Conservation (phyloP, 1,140 invertebrate species). For the Coboldia fuscipes region DNA sequence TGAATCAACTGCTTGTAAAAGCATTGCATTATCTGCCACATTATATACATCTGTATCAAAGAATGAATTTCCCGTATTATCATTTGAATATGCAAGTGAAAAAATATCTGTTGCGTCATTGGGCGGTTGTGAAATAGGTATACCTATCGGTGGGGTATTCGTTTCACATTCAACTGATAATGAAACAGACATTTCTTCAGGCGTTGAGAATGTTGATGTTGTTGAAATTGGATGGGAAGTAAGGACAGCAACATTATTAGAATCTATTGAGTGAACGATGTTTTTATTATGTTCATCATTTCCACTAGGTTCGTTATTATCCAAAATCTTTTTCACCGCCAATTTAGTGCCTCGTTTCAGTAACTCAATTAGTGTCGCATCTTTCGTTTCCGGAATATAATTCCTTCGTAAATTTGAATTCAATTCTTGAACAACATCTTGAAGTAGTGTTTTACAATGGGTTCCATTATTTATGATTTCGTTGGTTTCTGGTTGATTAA, state of each 20-base stretch:
- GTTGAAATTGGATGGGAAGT: constrained; percentile 4
- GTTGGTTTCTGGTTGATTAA: too few relatives aligned
- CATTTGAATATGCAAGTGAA: constrained; percentile 17
- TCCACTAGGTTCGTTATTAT: constrained; percentile 5
- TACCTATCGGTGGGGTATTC: constrained; percentile 11
- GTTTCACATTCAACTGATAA: constrained; percentile 8
- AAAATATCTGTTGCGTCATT: constrained; percentile 12
- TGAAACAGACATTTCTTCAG: constrained; percentile 6
- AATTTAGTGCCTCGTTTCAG: constrained; percentile 47
- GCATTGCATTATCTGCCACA: constrained; percentile 40
- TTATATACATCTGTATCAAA: constrained; percentile 44
- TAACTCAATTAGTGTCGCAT: constrained; percentile 32
- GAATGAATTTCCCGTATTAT: constrained; percentile 9
- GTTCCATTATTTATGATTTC: too few relatives aligned
- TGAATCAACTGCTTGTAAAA: constrained; percentile 37
- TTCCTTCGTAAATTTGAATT: not conserved
- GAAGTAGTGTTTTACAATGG: too few relatives aligned
- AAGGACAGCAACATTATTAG: not conserved
- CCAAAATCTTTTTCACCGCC: constrained; percentile 27
- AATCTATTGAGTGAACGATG: constrained; percentile 12
- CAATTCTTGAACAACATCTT: not conserved
- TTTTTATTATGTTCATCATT: constrained; percentile 13
- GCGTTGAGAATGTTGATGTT: too few relatives aligned
- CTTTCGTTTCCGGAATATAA: constrained; percentile 17
- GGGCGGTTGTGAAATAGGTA: constrained; percentile 12